Evolutionary conservation across 2,888 invertebrate genomes (phyloP).

Genomic region (Himalopsyche kuldschensis): DNA sequence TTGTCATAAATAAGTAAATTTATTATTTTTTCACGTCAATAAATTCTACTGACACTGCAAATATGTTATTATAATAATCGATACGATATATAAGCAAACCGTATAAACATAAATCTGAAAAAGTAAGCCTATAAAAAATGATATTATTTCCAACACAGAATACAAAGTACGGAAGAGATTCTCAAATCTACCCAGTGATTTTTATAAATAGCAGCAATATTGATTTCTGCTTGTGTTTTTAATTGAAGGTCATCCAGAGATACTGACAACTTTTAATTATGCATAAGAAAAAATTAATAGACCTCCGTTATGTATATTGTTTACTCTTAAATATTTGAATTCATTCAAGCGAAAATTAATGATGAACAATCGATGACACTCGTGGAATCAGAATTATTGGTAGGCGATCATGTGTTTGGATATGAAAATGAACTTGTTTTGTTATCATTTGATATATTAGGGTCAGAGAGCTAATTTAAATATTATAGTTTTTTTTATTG

Average conservation of each 20-base stretch:
- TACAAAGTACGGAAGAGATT: too few species aligned
- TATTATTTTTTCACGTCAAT: not conserved
- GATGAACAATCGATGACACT: too few species aligned
- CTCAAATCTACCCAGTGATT: too few species aligned
- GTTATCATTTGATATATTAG: too few species aligned
- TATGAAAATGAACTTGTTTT: too few species aligned
- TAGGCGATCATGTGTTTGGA: too few species aligned
- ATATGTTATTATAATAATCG: not conserved
- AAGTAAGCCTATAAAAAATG: not conserved
- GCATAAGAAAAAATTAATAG: not conserved
- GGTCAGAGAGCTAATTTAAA: too few species aligned
- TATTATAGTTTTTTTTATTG: too few species aligned
- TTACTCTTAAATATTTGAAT: not conserved
- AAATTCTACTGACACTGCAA: not conserved
- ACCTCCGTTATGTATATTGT: not conserved
- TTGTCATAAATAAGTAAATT: constrained; percentile 14
- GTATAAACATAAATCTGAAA: not conserved
- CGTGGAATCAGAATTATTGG: too few species aligned
- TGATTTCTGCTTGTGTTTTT: not conserved
- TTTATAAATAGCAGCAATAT: not conserved
- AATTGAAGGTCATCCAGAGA: not conserved
- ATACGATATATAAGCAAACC: not conserved
- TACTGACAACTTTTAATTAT: not conserved
- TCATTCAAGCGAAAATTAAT: too few species aligned
- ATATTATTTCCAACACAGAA: too few species aligned